These are phyloP conservation scores for Neosilurus mollespiculum DNA, from an alignment of 2,797 vertebrate species.

Conservation along the genomic window DNA sequence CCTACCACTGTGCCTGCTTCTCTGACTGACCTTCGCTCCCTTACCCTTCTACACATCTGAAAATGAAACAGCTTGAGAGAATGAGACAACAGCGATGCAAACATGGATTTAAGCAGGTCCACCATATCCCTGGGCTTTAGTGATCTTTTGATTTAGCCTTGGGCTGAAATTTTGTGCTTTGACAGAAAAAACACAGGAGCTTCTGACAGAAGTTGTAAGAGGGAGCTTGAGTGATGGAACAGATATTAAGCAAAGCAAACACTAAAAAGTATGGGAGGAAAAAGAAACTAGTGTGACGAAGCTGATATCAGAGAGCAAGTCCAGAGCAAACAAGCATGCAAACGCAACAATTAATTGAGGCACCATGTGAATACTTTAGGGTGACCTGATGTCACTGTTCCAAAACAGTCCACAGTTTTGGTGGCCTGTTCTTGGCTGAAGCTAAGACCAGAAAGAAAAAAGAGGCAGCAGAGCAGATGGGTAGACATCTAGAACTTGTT, in stretches of 20 bases:
- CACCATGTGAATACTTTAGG: too few relatives aligned
- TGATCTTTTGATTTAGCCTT: conserved; percentile 36
- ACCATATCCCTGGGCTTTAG: conserved; percentile 48
- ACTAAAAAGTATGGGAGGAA: conserved; percentile 33
- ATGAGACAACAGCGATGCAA: conserved; percentile 42
- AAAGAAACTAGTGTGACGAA: background rate
- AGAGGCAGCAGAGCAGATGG: too few relatives aligned
- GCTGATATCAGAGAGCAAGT: background rate
- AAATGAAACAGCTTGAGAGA: conserved; percentile 5
- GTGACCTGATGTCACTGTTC: too few relatives aligned
- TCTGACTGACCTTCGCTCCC: conserved; percentile 31
- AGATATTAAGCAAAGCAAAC: conserved; percentile 41
- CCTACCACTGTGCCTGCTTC: conserved; percentile 13
- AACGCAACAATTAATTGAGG: background rate
- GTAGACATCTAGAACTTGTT: too few relatives aligned
- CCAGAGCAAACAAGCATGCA: background rate
- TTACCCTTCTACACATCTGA: conserved; percentile 27
- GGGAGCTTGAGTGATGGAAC: conserved; percentile 3
- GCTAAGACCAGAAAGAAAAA: too few relatives aligned
- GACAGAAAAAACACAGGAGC: background rate
- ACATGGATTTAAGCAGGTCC: conserved; percentile 42
- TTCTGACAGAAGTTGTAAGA: conserved; percentile 6
- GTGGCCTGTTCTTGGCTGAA: too few relatives aligned
- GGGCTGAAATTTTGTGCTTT: conserved; percentile 33
- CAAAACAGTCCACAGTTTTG: too few relatives aligned